Evolutionary conservation across 2,797 vertebrate genomes (phyloP).

Genomic region (Enteromius argenteus): DNA sequence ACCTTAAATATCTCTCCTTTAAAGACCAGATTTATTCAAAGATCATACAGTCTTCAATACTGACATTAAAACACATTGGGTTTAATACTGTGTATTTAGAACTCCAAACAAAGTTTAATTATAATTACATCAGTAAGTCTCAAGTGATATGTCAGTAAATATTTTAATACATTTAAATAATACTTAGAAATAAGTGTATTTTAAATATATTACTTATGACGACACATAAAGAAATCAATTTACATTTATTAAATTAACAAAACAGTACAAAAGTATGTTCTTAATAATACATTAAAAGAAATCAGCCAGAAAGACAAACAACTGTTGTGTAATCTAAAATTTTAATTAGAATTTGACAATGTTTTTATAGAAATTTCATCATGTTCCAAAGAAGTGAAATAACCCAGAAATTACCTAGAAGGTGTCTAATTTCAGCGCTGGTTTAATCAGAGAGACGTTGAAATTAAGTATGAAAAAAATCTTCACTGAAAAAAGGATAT

Average conservation of each 20-base stretch:
- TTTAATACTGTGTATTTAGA: not conserved
- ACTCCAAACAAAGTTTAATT: not conserved
- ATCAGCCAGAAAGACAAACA: not conserved
- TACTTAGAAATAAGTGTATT: too few relatives aligned
- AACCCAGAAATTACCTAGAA: not conserved
- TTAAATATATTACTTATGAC: too few relatives aligned
- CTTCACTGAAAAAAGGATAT: not conserved
- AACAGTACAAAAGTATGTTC: not conserved
- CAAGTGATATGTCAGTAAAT: too few relatives aligned
- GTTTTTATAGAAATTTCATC: not conserved
- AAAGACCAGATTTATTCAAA: not conserved
- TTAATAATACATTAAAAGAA: not conserved
- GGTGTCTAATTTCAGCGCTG: not conserved
- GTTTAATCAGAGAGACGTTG: constrained; percentile 8
- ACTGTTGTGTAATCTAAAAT: not conserved
- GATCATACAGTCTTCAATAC: not conserved
- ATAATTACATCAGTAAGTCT: not conserved
- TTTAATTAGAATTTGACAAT: not conserved
- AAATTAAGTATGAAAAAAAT: not conserved
- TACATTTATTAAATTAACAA: too few relatives aligned
- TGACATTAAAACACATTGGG: too few relatives aligned
- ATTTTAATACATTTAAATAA: too few relatives aligned
- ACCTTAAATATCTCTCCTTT: not conserved
- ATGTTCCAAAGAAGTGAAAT: constrained; percentile 1
- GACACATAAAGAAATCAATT: not conserved